Percentiles rank a stretch among this genome's conserved stretches.
phyloP scores from a whole-genome alignment of 2,888 invertebrate species.

The Catonia carolina region DNA sequence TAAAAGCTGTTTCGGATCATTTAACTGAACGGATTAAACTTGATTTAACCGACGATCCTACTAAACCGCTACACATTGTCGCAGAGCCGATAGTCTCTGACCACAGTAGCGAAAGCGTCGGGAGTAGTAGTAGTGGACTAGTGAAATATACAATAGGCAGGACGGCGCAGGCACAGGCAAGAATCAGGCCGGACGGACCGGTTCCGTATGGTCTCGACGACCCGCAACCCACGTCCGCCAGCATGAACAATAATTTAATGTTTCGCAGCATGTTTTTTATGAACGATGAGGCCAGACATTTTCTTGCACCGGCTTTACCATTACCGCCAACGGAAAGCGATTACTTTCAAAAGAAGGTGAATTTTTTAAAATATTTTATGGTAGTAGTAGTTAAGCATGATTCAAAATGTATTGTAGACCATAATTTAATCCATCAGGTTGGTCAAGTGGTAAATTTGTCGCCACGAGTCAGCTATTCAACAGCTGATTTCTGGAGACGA shows the following conservation, averaged over 20 bases:
- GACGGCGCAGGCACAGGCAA: no score
- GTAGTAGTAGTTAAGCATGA: no score
- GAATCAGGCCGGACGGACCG: no score
- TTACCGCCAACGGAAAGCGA: conserved; percentile 33
- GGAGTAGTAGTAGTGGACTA: neutral
- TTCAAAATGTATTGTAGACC: no score
- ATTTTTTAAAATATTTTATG: no score
- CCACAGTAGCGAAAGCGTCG: conserved; percentile 10
- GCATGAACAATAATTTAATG: conserved; percentile 36
- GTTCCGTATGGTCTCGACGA: neutral
- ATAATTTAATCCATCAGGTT: no score
- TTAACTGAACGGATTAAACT: conserved; percentile 33
- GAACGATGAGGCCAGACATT: conserved; percentile 37
- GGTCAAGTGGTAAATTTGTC: no score
- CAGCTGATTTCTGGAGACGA: no score
- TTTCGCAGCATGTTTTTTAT: conserved; percentile 38
- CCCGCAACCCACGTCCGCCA: conserved; percentile 4
- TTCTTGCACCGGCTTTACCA: conserved; percentile 35
- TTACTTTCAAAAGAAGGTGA: conserved; percentile 34
- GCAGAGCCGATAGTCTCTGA: conserved; percentile 6
- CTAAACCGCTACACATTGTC: neutral
- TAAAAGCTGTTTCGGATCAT: conserved; percentile 34
- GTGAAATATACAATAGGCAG: no score
- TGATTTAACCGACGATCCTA: conserved; percentile 24
- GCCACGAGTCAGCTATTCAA: no score